A percentile compares a stretch with the other conserved stretches of the same genome.
phyloP scores from a whole-genome alignment of 2,888 invertebrate species.

The Tipula confusa region DNA sequence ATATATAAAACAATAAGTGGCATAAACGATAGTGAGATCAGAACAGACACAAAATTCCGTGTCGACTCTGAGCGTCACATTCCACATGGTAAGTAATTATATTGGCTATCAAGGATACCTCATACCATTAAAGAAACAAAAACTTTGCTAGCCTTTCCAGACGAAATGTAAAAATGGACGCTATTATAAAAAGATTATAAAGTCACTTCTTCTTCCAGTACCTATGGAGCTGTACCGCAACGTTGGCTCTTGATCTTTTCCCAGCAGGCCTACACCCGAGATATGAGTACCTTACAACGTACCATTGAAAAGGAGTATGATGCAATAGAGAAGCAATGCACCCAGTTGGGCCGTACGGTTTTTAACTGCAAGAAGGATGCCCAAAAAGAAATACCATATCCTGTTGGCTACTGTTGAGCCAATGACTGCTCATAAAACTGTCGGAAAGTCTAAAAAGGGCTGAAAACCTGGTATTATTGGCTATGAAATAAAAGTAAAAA shows the following conservation, averaged over 20 bases:
- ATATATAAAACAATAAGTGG: too few relatives aligned
- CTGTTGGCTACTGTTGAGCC: not conserved
- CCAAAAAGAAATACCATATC: not conserved
- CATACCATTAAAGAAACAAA: too few relatives aligned
- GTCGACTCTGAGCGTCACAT: too few relatives aligned
- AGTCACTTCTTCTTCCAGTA: not conserved
- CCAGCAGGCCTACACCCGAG: not conserved
- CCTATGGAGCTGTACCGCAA: not conserved
- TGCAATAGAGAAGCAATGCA: not conserved
- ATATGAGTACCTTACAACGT: not conserved
- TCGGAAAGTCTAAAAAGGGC: not conserved
- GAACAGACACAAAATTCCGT: too few relatives aligned
- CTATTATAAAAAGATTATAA: not conserved
- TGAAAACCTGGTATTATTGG: not conserved
- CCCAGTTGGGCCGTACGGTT: not conserved
- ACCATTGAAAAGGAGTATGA: not conserved
- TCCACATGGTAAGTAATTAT: too few relatives aligned
- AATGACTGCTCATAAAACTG: not conserved
- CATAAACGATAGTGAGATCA: too few relatives aligned
- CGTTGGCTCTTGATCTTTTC: not conserved
- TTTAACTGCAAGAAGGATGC: not conserved
- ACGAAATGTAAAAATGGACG: too few relatives aligned
- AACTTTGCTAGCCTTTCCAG: too few relatives aligned
- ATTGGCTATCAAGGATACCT: too few relatives aligned
- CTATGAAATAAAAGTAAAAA: not conserved